phyloP scores from a whole-genome alignment of 2,797 vertebrate genomes.

The Cryptoprocta ferox region DNA sequence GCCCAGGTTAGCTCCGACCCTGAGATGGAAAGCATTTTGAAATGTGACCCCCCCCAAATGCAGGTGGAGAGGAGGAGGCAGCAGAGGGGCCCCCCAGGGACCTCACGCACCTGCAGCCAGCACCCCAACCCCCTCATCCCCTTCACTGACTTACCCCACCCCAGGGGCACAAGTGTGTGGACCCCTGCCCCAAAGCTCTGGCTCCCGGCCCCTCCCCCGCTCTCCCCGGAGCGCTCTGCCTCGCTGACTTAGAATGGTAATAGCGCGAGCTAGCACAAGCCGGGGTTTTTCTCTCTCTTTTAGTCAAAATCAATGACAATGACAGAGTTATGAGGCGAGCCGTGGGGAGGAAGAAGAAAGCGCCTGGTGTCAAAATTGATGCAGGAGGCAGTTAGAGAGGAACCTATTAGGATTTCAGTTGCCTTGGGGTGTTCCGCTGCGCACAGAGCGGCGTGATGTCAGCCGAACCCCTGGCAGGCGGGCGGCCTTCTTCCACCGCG shows the following conservation, averaged over 20 bases:
- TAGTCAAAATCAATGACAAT: slow-evolving; percentile 85
- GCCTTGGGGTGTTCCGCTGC: slow-evolving; percentile 83
- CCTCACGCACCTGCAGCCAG: not conserved
- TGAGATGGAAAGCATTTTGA: accelerated
- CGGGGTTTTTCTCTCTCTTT: slow-evolving; percentile 45
- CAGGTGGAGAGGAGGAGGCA: not conserved
- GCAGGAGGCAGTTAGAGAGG: slow-evolving; percentile 84
- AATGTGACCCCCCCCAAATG: not conserved
- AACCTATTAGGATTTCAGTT: slow-evolving; percentile 82
- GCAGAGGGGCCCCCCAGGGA: not conserved
- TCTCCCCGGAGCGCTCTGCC: not conserved
- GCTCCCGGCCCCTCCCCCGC: accelerated
- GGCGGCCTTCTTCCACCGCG: slow-evolving; percentile 79
- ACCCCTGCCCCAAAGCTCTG: not conserved
- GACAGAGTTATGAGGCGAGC: slow-evolving; percentile 82
- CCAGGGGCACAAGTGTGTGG: accelerated
- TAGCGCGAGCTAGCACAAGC: not conserved
- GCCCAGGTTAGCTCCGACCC: not conserved
- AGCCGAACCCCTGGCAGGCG: slow-evolving; percentile 60
- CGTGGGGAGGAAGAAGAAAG: slow-evolving; percentile 83
- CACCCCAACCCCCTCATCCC: not conserved
- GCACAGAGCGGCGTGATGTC: slow-evolving; percentile 76
- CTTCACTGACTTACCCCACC: not conserved
- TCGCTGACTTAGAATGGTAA: not conserved
- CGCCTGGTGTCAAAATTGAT: slow-evolving; percentile 82